Conservation (phyloP, 2,113 vertebrate species). For the Pheucticus melanocephalus region DNA sequence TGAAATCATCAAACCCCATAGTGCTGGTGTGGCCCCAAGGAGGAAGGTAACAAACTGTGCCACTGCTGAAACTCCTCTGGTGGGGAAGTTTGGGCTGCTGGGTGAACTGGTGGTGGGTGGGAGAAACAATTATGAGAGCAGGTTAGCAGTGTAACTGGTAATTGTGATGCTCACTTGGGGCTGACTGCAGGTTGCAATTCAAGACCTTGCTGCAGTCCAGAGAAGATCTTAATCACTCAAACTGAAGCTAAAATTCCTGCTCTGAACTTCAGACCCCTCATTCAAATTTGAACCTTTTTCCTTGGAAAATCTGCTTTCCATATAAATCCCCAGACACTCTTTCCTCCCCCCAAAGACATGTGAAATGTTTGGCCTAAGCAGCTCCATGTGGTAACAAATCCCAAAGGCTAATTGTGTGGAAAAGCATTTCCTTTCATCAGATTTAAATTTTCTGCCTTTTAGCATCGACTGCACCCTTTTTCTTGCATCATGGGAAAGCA, state of each 20-base stretch:
- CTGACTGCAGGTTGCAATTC: background rate
- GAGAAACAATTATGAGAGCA: background rate
- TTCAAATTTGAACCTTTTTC: background rate
- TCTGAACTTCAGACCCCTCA: conserved; percentile 2
- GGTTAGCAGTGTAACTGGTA: fast-evolving
- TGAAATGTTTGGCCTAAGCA: conserved; percentile 26
- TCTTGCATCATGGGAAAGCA: conserved; percentile 58
- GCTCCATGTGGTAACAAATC: conserved; percentile 58
- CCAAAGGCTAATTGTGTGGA: conserved; percentile 52
- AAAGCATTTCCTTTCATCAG: conserved; percentile 65
- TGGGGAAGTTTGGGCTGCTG: background rate
- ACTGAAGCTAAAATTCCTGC: background rate
- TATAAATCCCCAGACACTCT: conserved; percentile 8
- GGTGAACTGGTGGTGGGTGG: background rate
- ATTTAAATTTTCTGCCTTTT: conserved; percentile 64
- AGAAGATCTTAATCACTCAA: background rate
- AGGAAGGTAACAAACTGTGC: background rate
- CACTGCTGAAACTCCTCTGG: background rate
- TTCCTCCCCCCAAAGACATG: background rate
- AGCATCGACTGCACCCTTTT: conserved; percentile 31
- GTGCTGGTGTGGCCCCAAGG: background rate
- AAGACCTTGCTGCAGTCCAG: background rate
- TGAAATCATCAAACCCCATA: background rate
- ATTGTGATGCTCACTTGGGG: background rate
- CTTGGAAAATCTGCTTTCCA: conserved; percentile 21